These are phyloP conservation scores for Heliocidaris tuberculata DNA, from an alignment of 35 echinoderm and acorn worm genomes.

Conservation along the genomic window DNA sequence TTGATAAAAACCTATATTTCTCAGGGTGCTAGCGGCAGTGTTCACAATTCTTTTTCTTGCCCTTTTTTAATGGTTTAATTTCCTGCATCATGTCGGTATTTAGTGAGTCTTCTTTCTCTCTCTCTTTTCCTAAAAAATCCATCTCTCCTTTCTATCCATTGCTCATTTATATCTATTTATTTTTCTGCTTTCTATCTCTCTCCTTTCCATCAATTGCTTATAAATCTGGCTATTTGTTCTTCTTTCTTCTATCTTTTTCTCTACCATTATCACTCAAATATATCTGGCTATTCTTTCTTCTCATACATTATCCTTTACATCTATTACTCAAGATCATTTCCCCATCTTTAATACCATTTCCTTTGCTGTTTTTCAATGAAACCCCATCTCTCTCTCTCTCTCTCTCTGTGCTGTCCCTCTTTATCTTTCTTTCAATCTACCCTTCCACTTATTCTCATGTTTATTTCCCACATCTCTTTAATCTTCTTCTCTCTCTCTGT, in stretches of 20 bases:
- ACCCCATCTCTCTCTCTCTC: background rate
- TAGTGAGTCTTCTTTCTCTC: background rate
- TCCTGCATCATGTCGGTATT: no score
- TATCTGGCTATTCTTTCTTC: no score
- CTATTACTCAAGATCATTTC: background rate
- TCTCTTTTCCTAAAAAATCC: background rate
- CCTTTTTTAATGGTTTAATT: no score
- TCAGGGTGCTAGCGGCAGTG: no score
- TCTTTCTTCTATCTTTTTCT: background rate
- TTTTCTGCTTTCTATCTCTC: background rate
- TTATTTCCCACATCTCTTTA: background rate
- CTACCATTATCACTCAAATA: no score
- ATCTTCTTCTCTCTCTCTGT: background rate
- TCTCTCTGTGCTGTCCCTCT: background rate
- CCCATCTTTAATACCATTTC: background rate
- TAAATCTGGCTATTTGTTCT: background rate
- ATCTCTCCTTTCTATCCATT: no score
- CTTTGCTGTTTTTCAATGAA: background rate
- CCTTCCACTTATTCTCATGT: background rate
- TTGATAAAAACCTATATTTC: no score
- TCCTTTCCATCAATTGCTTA: background rate
- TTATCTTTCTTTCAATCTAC: background rate
- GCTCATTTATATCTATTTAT: no score
- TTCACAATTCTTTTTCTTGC: no score
- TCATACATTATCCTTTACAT: background rate